Conservation (phyloP, 2,888 invertebrate species). For the Pseudococcus viburni region DNA sequence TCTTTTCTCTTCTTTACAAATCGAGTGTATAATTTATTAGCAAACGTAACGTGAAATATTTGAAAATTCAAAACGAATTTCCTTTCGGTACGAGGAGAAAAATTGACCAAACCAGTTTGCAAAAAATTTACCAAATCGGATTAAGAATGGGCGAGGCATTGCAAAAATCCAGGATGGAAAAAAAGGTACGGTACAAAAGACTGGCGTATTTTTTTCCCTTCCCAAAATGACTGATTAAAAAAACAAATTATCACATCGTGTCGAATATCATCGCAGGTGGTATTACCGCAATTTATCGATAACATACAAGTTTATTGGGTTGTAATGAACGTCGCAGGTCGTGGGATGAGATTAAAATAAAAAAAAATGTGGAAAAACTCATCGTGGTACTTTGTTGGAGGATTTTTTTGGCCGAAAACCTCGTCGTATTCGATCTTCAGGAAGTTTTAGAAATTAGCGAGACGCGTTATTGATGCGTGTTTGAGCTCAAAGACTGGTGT, state of each 20-base stretch:
- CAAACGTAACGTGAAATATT: background rate
- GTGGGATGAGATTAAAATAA: background rate
- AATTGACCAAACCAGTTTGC: background rate
- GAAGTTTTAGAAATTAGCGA: conserved; percentile 31
- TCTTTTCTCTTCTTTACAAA: background rate
- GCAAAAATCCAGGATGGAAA: background rate
- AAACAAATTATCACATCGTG: conserved; percentile 38
- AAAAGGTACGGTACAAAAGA: background rate
- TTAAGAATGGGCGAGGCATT: background rate
- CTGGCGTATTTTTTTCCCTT: background rate
- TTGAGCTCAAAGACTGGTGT: conserved; percentile 16
- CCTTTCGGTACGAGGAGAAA: background rate
- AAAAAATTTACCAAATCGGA: background rate
- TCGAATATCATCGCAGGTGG: conserved; percentile 40
- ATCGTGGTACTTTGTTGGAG: background rate
- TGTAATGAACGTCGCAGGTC: background rate
- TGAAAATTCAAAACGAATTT: background rate
- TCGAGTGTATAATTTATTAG: background rate
- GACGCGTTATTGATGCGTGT: conserved; percentile 44
- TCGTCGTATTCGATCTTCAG: conserved; percentile 10
- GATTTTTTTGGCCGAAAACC: conserved; percentile 7
- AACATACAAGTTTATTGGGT: conserved; percentile 18
- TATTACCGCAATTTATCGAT: conserved; percentile 24
- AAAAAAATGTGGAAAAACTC: background rate
- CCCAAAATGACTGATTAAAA: background rate